Evolutionary conservation across 2,888 invertebrate species (phyloP).

Genomic region (Cinara cedri): DNA sequence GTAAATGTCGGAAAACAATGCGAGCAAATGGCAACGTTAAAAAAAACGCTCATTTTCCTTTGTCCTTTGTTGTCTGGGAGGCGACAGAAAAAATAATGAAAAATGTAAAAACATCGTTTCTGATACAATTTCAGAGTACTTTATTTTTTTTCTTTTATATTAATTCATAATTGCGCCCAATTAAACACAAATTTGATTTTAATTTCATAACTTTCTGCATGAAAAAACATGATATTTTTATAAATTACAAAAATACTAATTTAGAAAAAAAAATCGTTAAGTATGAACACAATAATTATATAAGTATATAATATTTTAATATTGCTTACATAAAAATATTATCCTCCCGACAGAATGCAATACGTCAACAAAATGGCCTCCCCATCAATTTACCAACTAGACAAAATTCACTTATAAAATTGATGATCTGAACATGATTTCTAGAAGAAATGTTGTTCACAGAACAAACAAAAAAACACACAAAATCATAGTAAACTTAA

Average conservation of each 20-base stretch:
- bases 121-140: slow-evolving; percentile 29
- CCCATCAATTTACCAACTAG: too few species aligned
- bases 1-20: slow-evolving; percentile 12
- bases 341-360: too few species aligned
- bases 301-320: too few species aligned
- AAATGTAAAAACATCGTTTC: slow-evolving; percentile 33
- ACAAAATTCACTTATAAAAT: too few species aligned
- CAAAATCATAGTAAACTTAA: too few species aligned
- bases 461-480: too few species aligned
- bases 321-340: too few species aligned
- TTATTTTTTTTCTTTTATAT: slow-evolving; percentile 33
- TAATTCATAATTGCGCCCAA: slow-evolving; percentile 30
- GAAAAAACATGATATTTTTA: slow-evolving; percentile 2
- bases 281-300: background rate
- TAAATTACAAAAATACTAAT: slow-evolving; percentile 7
- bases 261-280: background rate
- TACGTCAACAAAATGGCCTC: too few species aligned
- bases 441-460: too few species aligned
- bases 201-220: slow-evolving; percentile 36
- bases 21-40: slow-evolving; percentile 15
- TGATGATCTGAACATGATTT: too few species aligned
- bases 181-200: slow-evolving; percentile 46
- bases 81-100: slow-evolving; percentile 21
- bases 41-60: slow-evolving; percentile 36
- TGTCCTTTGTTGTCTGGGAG: background rate